phyloP scores from a whole-genome alignment of 1,140 invertebrate genomes.

The Oreohelix idahoensis region DNA sequence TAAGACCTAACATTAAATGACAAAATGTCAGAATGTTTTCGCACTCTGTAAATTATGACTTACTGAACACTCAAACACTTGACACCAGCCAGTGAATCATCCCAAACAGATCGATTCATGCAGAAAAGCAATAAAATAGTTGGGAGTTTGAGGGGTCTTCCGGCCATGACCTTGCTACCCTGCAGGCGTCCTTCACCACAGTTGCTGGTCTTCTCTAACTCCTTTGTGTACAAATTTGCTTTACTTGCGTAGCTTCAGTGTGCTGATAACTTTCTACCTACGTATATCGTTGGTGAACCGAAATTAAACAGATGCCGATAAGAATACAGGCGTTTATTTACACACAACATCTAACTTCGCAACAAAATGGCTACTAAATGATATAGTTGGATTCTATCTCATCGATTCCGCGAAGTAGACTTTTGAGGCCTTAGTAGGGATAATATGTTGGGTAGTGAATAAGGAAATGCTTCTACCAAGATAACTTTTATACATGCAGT shows the following conservation, averaged over 20 bases:
- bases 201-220: slow-evolving; percentile 5
- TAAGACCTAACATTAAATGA: neutral
- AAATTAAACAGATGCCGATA: neutral
- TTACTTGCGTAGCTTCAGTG: neutral
- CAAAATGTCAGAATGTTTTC: neutral
- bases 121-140: slow-evolving; percentile 29
- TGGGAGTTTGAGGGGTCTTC: neutral
- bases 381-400: neutral
- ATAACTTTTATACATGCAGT: too few relatives aligned
- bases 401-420: slow-evolving; percentile 24
- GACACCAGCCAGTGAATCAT: neutral
- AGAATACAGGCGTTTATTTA: neutral
- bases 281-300: neutral
- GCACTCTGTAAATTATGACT: neutral
- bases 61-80: slow-evolving; percentile 10
- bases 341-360: slow-evolving; percentile 6
- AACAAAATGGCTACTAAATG: slow-evolving; percentile 34
- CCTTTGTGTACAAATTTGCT: neutral
- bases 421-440: neutral
- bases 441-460: too few relatives aligned
- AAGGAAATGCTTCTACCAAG: too few relatives aligned
- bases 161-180: slow-evolving; percentile 44
- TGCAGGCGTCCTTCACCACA: slow-evolving; percentile 36
- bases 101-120: slow-evolving; percentile 20
- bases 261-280: neutral